Evolutionary conservation across 2,113 vertebrate species (phyloP), one percentile per base, ranked within the genome.

Genomic region (Sylvicapra grimmia): DNA sequence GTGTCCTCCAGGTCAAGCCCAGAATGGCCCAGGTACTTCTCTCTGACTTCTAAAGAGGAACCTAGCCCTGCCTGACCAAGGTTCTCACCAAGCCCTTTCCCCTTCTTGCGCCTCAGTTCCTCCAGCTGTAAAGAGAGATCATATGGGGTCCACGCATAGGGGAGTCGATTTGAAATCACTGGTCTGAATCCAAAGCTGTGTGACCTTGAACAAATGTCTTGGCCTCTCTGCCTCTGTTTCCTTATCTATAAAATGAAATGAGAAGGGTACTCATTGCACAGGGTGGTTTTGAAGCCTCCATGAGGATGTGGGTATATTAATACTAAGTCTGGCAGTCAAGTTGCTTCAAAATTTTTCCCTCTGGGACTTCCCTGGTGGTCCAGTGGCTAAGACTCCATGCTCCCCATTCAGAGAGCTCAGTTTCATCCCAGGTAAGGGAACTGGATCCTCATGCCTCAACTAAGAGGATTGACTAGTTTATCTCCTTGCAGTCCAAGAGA

Each of bases 101-200:
- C 19, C 29, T 80, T 44, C 25, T 21, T 21, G 12, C 11, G 13
- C 51, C 68, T 59, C 44, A 31, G 44, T 54, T 80, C 93, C 51
- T 16, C 63, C 23, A 40, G 25, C 58, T 53, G 14, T 33, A 90
- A 90, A 90, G 59, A 29, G 15, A 86, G 19, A 14, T 19, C 33
- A 2, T 47, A 44, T 18, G 13, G 53, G 44, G 15, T 13, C 8
- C 21, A 4, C 9, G 13, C 12, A 51, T 19, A 25, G 7, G 14
- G 10, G 18, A 31, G 5, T 10, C n/a, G 2, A 97, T 59, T n/a
- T 40, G 21, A 90, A 58, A 36, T 21, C 47, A 68, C 11, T 65
- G 36, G 18, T 68, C 86, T 58, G 47, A 61, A 29, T 51, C 49
- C 5, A 98, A 99, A 59, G 54, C 18, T 49, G 13, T 56, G 31